A percentile compares a stretch with the other conserved stretches of the same genome.
Evolutionary conservation across 2,113 vertebrate species (phyloP).

Genomic region (Octodon degus): DNA sequence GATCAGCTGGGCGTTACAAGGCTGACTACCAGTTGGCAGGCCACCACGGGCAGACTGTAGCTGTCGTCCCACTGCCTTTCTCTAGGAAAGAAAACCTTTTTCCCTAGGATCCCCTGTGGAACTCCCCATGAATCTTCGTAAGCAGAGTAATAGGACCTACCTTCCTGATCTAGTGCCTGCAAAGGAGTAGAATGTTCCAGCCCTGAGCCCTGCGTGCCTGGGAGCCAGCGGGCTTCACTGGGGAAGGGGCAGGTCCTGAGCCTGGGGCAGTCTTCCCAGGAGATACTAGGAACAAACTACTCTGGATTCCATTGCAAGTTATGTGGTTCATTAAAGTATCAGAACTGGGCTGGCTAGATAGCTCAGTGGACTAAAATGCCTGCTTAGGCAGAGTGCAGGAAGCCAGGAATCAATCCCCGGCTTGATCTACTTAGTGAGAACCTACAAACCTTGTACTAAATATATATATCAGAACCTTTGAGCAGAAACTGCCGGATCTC

Average conservation of each 20-base stretch:
- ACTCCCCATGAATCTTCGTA: background rate
- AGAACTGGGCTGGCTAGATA: too few species aligned
- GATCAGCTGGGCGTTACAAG: too few species aligned
- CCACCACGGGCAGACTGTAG: background rate
- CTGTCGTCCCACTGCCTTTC: background rate
- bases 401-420: too few species aligned
- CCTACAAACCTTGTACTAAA: too few species aligned
- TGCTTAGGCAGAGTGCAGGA: too few species aligned
- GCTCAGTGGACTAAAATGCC: too few species aligned
- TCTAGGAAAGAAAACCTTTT: background rate
- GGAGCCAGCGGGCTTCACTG: background rate
- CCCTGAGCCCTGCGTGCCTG: rapidly evolving
- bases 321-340: background rate
- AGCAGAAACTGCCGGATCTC: background rate
- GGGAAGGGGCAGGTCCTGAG: background rate
- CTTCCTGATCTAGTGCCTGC: background rate
- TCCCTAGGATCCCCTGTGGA: background rate
- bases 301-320: background rate
- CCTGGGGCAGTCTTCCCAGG: background rate
- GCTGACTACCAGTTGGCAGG: too few species aligned
- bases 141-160: background rate
- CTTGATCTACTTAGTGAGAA: too few species aligned
- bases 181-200: background rate
- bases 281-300: rapidly evolving
- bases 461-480: background rate